phyloP scores from a whole-genome alignment of 1,140 invertebrate species.

The Lordiphosa mommai region DNA sequence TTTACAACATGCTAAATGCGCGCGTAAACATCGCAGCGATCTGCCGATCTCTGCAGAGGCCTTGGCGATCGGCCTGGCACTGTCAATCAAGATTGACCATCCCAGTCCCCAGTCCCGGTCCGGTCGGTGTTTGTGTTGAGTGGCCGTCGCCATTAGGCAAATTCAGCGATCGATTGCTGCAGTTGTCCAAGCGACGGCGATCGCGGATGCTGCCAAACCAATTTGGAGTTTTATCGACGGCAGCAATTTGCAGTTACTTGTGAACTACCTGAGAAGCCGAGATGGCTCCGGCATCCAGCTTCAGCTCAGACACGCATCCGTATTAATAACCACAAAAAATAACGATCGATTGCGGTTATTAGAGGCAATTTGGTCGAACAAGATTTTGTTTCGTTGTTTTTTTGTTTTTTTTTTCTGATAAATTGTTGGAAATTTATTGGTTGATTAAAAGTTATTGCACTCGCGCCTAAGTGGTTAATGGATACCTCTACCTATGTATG shows the following conservation, averaged over 20 bases:
- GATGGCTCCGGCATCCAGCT: conserved; percentile 9
- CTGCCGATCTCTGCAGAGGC: neutral
- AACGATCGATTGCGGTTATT: conserved; percentile 78
- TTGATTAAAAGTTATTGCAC: conserved; percentile 77
- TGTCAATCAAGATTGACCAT: conserved; percentile 62
- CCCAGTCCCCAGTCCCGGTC: conserved; percentile 5
- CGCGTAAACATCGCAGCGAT: conserved; percentile 67
- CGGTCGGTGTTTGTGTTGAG: conserved; percentile 71
- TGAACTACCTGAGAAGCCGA: conserved; percentile 78
- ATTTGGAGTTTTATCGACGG: conserved; percentile 72
- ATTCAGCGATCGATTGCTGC: conserved; percentile 72
- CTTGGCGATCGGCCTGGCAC: conserved; percentile 20
- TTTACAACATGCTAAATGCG: conserved; percentile 79
- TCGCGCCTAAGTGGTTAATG: conserved; percentile 71
- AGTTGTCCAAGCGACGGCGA: conserved; percentile 20
- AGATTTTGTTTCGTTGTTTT: conserved; percentile 41
- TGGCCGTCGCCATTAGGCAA: conserved; percentile 76
- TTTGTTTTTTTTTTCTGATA: conserved; percentile 45
- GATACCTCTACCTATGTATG: conserved; percentile 37
- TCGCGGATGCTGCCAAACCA: conserved; percentile 55
- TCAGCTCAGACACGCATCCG: conserved; percentile 34
- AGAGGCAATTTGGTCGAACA: conserved; percentile 71
- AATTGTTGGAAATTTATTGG: conserved; percentile 73
- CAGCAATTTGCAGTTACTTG: conserved; percentile 79
- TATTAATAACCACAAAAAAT: conserved; percentile 79